These are phyloP conservation scores for Aspiorhynchus laticeps DNA, from an alignment of 2,113 vertebrate species.

Conservation along the genomic window DNA sequence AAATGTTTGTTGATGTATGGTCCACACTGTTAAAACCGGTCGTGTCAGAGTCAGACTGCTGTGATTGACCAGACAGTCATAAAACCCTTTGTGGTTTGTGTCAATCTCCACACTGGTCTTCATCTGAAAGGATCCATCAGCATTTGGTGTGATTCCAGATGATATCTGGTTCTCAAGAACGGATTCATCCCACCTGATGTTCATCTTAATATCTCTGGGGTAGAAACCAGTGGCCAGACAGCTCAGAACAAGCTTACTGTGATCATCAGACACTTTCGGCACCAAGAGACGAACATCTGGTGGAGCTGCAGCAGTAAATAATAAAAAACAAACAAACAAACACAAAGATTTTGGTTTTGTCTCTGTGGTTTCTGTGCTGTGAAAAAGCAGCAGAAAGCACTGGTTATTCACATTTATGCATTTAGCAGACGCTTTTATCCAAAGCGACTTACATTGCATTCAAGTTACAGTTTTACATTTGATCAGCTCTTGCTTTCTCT, in stretches of 20 bases:
- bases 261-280: not conserved
- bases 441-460: no score
- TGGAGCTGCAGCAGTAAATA: not conserved
- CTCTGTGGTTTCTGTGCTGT: no score
- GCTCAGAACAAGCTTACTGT: not conserved
- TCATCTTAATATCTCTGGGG: not conserved
- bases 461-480: no score
- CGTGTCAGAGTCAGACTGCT: not conserved
- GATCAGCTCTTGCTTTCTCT: no score
- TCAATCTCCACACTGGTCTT: not conserved
- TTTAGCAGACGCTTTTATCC: no score
- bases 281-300: not conserved
- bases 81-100: not conserved
- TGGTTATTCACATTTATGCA: no score
- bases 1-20: not conserved
- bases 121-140: not conserved
- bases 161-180: not conserved
- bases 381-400: no score
- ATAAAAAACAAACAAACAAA: not conserved
- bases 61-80: not conserved
- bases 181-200: rapidly evolving
- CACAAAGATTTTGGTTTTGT: no score
- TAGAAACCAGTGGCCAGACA: not conserved
- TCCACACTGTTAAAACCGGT: not conserved
- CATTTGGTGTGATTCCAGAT: not conserved